Base-by-base conservation (phyloP, 2,113 vertebrate genomes). In the Ginglymostoma cirratum region DNA sequence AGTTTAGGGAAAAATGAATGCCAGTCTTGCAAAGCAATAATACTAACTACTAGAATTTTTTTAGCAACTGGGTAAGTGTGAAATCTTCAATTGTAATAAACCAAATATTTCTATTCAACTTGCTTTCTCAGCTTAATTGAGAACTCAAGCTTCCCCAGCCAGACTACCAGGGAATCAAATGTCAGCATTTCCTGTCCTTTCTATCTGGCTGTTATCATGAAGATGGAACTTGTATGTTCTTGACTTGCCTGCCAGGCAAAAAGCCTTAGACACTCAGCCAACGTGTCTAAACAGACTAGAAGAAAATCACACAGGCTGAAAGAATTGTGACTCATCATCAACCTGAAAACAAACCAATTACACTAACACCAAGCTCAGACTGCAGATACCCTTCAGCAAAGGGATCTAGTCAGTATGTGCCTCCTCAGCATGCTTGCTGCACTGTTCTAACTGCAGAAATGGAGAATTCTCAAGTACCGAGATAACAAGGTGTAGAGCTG, bases 281-380 rank as follows among this genome's bases (percentile, higher is more conserved):
- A 38, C 15, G 19, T 93, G 61, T 93, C 34, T 66, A 23, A 66
- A 66, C 34, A 66, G 17, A 2, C 87, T n/a, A 7, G 34, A 10
- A 92, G 66, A 65, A 66, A n/a, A 8, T 61, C 55, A 61, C 5
- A 23, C 61, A 66, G 89, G 34, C n/a, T 66, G 89, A 93, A 61
- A 61, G 34, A 66, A 93, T 6, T 61, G 61, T 67, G 61, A 67
- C 61, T 93, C 89, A 93, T 66, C 61, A 23, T n/a, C 61, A 93
- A 93, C 61, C 89, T 93, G 89, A 93, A 93, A 42, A n/a, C 14
- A 38, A 27, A 66, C 34, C 89, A 93, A 67, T 66, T 93, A 66
- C 5, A 10, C 10, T 93, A 67, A 93, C 55, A 66, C 61, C 61
- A 67, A n/a, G 21, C 61, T 38, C 21, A 23, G 61, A 61, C 65